Percentiles rank a stretch among this genome's conserved stretches.
phyloP scores from a whole-genome alignment of 2,888 invertebrate species.

The Hirtodrosophila duncani region DNA sequence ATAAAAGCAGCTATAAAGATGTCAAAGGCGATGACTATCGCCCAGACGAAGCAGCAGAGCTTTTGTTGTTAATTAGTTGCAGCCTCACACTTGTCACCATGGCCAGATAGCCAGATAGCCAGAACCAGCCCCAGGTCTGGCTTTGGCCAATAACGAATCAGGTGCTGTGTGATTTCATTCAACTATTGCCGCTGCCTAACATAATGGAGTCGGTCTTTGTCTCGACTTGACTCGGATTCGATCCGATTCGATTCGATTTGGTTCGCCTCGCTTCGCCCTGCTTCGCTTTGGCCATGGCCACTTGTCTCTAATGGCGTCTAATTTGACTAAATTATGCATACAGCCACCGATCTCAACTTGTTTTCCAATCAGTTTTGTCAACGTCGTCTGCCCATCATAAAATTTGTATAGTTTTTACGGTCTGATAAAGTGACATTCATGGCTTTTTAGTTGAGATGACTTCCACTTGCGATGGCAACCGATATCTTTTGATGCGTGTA shows the following conservation, averaged over 20 bases:
- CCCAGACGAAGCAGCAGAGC: background rate
- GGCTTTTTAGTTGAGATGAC: conserved; percentile 56
- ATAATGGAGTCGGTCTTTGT: conserved; percentile 42
- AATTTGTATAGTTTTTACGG: conserved; percentile 69
- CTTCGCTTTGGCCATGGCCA: too few relatives aligned
- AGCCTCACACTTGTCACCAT: conserved; percentile 43
- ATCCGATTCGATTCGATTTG: too few relatives aligned
- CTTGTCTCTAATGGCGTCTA: conserved; percentile 52
- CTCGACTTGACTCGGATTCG: conserved; percentile 5
- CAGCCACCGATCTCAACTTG: conserved; percentile 56
- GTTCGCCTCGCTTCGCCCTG: too few relatives aligned
- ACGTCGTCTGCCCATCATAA: conserved; percentile 60
- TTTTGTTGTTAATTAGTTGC: conserved; percentile 50
- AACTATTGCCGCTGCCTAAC: conserved; percentile 14
- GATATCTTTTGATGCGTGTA: too few relatives aligned
- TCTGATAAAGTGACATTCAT: conserved; percentile 61
- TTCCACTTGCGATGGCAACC: conserved; percentile 11
- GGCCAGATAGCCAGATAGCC: background rate
- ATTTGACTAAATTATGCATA: conserved; percentile 63
- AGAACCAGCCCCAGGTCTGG: conserved; percentile 26
- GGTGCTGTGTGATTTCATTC: conserved; percentile 50
- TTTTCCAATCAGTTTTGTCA: conserved; percentile 68
- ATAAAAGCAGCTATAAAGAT: conserved; percentile 49
- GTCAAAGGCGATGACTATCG: conserved; percentile 12
- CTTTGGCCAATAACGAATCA: conserved; percentile 53